Evolutionary conservation across 1,140 invertebrate genomes (phyloP), one percentile per base, ranked within the genome.

Genomic region (Thalassaphorura encarpata): DNA sequence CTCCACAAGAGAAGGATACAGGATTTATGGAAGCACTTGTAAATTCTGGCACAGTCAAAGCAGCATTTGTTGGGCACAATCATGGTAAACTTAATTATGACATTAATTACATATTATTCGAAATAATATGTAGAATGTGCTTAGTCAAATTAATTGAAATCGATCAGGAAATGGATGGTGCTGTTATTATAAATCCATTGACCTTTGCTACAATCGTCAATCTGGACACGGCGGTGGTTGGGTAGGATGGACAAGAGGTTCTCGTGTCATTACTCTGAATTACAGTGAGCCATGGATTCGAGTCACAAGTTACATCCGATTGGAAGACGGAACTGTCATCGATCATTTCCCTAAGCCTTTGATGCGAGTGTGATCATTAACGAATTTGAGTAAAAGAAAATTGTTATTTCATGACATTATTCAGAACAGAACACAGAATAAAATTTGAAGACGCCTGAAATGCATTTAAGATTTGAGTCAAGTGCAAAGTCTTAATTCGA

Each of bases 151-250:
- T 8, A 36, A 11, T 36, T n/a, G 24, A 8, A 31, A n/a, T 52
- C 46, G 1, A 0, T 6, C 23, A 59, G 57, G 53, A n/a, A 61
- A 61, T 31, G 60, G 51, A 2, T 61, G 60, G 60, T 61, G 60
- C 31, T 61, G 60, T 26, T 36, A 57, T 24, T 61, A 61, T 40
- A 52, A 29, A 23, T 41, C 33, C 4, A 41, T 61, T 41, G 40
- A n/a, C 11, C 27, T 61, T 11, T 61, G 60, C 40, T 61, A 57
- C 51, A 61, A 61, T 16, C 26, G 60, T 1, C 60, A 61, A 54
- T 54, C 60, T 31, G 60, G 60, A 3, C 52, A 61, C 40, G 60
- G 54, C 2, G 56, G 56, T 43, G 60, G 54, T 1, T 61, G 55
- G 54, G 55, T 50, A n/a, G 55, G 60, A 2, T 53, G 52, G 49